Evolutionary conservation across 2,888 invertebrate species (phyloP), one percentile per base, ranked within the genome.

Genomic region (Ornithoptera priamus): DNA sequence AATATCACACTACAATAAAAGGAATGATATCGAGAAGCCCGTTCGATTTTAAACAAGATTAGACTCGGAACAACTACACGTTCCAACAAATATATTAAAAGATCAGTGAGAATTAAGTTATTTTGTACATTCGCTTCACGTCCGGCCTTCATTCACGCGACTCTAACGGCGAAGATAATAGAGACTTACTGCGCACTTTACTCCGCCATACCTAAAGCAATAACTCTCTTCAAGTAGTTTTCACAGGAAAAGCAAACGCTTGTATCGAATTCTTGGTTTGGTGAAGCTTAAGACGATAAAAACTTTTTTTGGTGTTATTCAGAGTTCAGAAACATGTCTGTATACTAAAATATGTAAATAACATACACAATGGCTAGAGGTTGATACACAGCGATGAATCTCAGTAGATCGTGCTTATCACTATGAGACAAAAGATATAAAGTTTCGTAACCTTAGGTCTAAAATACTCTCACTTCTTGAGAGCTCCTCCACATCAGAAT

Each of bases 131-230:
- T 90, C 90, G 72, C 74, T 74, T 84, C 91, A 90, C 90, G 90
- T 90, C 79, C 89, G 81, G 86, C 86, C 87, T 90, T 89, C 89
- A 89, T 90, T 90, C 89, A 82, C 88, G 87, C 87, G 88, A 89
- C 87, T 90, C 87, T 91, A 90, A 90, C 90, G 87, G 89, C 86
- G 87, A 80, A 88, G 89, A 91, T 91, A 91, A 91, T 91, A 88
- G 89, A 90, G 90, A 91, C 89, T 91, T 92, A 91, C 89, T 87
- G 90, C 87, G 87, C 88, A 88, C 89, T 92, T 90, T 89, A 90
- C 88, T 87, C 78, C 82, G 75, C 86, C 81, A 86, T 88, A 89
- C 88, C 86, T 86, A 88, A 81, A 84, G 87, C 86, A 85, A 90
- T 91, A 90, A 90, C 81, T 89, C 85, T 84, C 78, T 62, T 76